Conservation (phyloP, 2,113 vertebrate genomes). For the Collichthys lucidus region DNA sequence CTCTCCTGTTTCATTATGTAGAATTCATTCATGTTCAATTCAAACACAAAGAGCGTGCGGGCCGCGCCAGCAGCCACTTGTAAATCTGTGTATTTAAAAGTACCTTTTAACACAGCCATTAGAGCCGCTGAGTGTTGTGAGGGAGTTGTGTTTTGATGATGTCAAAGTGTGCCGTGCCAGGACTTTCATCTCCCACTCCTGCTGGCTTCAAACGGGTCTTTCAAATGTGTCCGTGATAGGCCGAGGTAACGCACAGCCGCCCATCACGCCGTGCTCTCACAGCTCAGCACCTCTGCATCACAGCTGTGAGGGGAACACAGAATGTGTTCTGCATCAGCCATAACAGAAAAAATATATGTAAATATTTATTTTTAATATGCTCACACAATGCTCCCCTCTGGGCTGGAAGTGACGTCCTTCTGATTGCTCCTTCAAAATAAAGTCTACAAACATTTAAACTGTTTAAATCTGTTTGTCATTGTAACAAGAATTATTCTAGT, state of each 20-base stretch:
- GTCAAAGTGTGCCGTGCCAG: slow-evolving; percentile 67
- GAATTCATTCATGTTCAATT: slow-evolving; percentile 56
- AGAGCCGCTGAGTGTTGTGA: slow-evolving; percentile 54
- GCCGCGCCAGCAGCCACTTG: slow-evolving; percentile 58
- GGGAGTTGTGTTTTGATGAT: slow-evolving; percentile 71
- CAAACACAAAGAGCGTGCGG: slow-evolving; percentile 38
- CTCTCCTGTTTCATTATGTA: slow-evolving; percentile 44
- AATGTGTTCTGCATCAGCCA: not conserved
- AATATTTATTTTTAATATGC: no score
- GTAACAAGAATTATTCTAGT: no score
- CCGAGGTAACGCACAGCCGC: slow-evolving; percentile 28
- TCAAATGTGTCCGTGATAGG: slow-evolving; percentile 55
- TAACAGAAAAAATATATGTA: not conserved
- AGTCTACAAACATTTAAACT: no score
- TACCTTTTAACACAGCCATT: slow-evolving; percentile 69
- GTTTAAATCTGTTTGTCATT: no score
- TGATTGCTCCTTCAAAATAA: no score
- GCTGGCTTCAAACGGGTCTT: slow-evolving; percentile 75
- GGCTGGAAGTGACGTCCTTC: not conserved
- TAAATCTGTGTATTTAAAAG: slow-evolving; percentile 65
- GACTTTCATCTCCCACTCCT: slow-evolving; percentile 78
- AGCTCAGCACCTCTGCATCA: not conserved
- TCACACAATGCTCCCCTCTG: no score
- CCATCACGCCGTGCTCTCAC: not conserved
- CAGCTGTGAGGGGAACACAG: not conserved